A percentile compares a stretch with the other conserved stretches of the same genome.
Conservation (phyloP, 1,140 invertebrate species). For the Brachionus rubens region DNA sequence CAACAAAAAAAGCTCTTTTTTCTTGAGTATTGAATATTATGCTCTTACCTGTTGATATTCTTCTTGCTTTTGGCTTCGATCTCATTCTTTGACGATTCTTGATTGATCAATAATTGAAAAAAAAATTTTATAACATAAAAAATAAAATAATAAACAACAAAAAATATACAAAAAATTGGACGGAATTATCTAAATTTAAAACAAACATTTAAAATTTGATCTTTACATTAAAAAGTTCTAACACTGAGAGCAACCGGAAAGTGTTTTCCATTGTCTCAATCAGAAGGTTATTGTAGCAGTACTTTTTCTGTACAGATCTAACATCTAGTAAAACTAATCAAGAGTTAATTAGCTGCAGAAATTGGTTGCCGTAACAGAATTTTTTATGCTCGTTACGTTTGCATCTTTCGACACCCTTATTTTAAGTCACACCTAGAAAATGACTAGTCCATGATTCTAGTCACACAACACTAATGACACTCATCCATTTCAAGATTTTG, state of each 20-base stretch:
- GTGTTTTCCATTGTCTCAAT: too few relatives aligned
- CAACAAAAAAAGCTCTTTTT: background rate
- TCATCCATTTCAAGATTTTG: too few relatives aligned
- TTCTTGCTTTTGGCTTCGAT: slow-evolving; percentile 45
- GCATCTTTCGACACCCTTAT: too few relatives aligned
- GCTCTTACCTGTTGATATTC: slow-evolving; percentile 47
- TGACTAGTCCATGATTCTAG: too few relatives aligned
- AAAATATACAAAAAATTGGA: slow-evolving; percentile 37
- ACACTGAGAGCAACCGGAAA: background rate
- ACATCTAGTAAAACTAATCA: too few relatives aligned
- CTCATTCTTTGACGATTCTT: slow-evolving; percentile 43
- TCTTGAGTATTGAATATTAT: background rate
- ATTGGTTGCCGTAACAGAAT: too few relatives aligned
- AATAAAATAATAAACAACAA: background rate
- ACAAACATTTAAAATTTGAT: background rate
- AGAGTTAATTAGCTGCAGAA: too few relatives aligned
- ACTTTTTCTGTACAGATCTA: too few relatives aligned
- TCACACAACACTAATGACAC: too few relatives aligned
- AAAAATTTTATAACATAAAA: background rate
- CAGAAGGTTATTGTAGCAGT: too few relatives aligned
- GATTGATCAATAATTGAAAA: slow-evolving; percentile 8
- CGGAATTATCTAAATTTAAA: slow-evolving; percentile 21
- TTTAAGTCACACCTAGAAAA: too few relatives aligned
- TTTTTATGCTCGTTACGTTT: too few relatives aligned
- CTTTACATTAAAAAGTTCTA: background rate